Conservation (phyloP, 2,888 invertebrate species). For the Microctonus aethiopoides region DNA sequence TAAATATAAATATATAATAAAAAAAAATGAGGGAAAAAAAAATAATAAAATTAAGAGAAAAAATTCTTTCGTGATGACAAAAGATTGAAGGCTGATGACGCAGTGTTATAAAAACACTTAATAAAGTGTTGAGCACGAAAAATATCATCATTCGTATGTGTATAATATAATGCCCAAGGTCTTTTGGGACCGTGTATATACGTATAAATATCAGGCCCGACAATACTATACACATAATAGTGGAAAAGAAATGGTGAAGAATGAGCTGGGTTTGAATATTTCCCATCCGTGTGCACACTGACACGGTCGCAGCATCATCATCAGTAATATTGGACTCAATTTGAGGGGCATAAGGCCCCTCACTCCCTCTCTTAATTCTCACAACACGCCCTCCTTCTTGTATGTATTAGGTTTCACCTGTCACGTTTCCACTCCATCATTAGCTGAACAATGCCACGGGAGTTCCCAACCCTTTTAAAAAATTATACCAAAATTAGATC, state of each 20-base stretch:
- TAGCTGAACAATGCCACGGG: slow-evolving; percentile 59
- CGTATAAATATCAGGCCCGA: neutral
- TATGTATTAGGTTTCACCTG: slow-evolving; percentile 64
- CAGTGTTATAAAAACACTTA: neutral
- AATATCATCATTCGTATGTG: neutral
- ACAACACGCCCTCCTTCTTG: neutral
- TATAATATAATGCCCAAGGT: neutral
- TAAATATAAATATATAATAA: neutral
- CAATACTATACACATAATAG: neutral
- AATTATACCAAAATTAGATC: neutral
- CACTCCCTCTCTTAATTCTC: too few species aligned
- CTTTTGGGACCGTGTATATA: neutral
- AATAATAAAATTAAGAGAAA: neutral
- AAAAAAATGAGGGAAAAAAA: too few species aligned
- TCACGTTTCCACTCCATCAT: slow-evolving; percentile 65
- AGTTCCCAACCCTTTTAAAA: slow-evolving; percentile 53
- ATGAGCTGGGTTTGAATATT: too few species aligned
- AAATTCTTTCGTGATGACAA: neutral
- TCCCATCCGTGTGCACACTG: too few species aligned
- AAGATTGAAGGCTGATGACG: neutral
- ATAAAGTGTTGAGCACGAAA: neutral
- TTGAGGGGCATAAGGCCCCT: neutral
- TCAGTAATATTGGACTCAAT: neutral
- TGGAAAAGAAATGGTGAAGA: neutral
- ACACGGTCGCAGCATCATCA: neutral